phyloP scores from a whole-genome alignment of 2,888 invertebrate genomes.

The Oscheius sp. region DNA sequence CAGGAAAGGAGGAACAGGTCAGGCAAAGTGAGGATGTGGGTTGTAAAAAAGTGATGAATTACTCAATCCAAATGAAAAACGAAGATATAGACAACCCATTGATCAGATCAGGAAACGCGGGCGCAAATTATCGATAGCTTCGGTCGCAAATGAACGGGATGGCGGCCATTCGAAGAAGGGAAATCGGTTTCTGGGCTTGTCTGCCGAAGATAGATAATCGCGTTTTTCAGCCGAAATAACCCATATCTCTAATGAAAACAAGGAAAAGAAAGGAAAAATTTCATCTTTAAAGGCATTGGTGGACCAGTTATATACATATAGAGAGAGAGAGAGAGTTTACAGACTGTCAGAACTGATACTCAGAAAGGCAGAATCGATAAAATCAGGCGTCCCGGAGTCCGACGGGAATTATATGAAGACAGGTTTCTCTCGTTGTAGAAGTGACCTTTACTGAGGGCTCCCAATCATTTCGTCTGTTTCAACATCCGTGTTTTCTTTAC shows the following conservation, averaged over 20 bases:
- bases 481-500: slow-evolving; percentile 24
- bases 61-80: slow-evolving; percentile 1
- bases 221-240: slow-evolving; percentile 3
- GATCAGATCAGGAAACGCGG: slow-evolving; percentile 26
- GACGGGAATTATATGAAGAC: slow-evolving; percentile 27
- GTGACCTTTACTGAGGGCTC: slow-evolving; percentile 14
- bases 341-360: background rate
- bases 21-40: background rate
- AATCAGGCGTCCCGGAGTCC: slow-evolving; percentile 6
- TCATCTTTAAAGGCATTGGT: background rate
- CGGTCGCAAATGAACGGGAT: slow-evolving; percentile 30
- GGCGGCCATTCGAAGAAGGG: slow-evolving; percentile 19
- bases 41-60: slow-evolving; percentile 2
- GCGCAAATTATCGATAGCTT: slow-evolving; percentile 29
- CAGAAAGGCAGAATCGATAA: slow-evolving; percentile 13
- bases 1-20: too few relatives aligned
- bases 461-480: background rate
- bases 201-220: background rate
- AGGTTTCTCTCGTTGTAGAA: slow-evolving; percentile 10
- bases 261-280: background rate
- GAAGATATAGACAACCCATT: slow-evolving; percentile 22
- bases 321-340: background rate
- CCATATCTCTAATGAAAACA: background rate
- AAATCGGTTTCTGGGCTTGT: slow-evolving; percentile 19
- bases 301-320: background rate